Conservation (phyloP, 2,113 vertebrate genomes). For the Triplophysa rosa region DNA sequence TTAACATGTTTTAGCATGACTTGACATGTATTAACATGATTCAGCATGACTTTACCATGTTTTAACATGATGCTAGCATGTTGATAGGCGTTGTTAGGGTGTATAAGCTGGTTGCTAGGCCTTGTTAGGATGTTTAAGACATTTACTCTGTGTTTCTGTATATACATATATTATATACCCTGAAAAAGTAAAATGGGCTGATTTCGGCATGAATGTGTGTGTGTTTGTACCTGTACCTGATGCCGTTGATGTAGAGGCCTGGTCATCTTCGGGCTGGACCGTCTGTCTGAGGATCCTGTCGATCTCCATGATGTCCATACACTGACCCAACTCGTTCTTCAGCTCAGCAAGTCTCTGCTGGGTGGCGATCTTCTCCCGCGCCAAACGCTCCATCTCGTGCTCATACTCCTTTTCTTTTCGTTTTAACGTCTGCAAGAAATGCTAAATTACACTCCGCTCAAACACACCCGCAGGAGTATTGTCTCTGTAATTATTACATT, state of each 20-base stretch:
- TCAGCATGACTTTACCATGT: no score
- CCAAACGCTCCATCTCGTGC: conserved; percentile 97
- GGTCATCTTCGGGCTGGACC: conserved; percentile 93
- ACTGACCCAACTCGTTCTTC: conserved; percentile 93
- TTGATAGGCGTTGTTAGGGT: no score
- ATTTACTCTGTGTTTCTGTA: no score
- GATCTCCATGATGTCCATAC: conserved; percentile 93
- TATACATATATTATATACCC: no score
- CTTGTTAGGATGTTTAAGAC: no score
- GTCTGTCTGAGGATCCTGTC: conserved; percentile 92
- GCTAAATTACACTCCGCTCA: background rate
- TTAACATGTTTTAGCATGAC: no score
- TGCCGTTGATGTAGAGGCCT: conserved; percentile 97
- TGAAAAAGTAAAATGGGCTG: no score
- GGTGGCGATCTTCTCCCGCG: conserved; percentile 93
- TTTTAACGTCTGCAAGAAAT: conserved; percentile 83
- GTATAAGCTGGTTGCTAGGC: no score
- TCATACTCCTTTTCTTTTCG: conserved; percentile 97
- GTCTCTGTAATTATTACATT: no score
- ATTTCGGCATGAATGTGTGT: background rate
- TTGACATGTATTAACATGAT: no score
- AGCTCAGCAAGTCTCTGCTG: conserved; percentile 92
- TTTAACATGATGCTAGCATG: no score
- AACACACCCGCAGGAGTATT: background rate
- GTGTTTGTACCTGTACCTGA: conserved; percentile 77